Evolutionary conservation across 53 echinoderm and acorn worm species (phyloP), one percentile per base, ranked within the genome.

Genomic region (Holothuria scabra): DNA sequence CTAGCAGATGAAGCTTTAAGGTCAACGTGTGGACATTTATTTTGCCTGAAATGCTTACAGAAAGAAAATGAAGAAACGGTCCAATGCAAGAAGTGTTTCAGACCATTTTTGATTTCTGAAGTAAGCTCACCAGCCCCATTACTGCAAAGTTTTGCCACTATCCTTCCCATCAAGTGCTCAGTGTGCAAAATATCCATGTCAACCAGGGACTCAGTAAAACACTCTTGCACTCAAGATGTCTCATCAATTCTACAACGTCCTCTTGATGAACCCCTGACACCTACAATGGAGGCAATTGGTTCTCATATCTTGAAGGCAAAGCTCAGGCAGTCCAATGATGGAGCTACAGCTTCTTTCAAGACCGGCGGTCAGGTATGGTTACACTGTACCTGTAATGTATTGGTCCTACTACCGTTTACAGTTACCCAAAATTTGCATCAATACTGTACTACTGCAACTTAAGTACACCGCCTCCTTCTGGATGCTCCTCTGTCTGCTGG

Each of bases 241-340:
- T 10, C 5, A 0, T 31, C 28, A 31, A 64, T 64, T 31, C 22
- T 64, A 14, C 20, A 64, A 13, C 65, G 20, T 12, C 65, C 65
- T 28, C 31, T 64, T 12, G 11, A 64, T 64, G 21, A 28, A 12
- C 65, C 26, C 11, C 65, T 64, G 20, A 64, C 26, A 28, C 65
- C 65, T 18, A 10, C 31, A 13, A 64, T 64, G 65, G 65, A 24
- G 31, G 65, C 65, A 25, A 5, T n/a, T 28, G 65, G 65, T 2
- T 64, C 65, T 0, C 65, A 64, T 21, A 64, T 64, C 16, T 31
- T 64, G 11, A 64, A 64, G 20, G 10, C 65, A 1, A 70, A 37
- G 71, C 71, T 70, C 71, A 70, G 14, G 34, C 71, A 70, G 41
- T 70, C 41, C 9, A 41, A 20, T 33, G 71, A 70, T 70, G 71